phyloP scores from a whole-genome alignment of 2,113 vertebrate species.

The Protobothrops mucrosquamatus region DNA sequence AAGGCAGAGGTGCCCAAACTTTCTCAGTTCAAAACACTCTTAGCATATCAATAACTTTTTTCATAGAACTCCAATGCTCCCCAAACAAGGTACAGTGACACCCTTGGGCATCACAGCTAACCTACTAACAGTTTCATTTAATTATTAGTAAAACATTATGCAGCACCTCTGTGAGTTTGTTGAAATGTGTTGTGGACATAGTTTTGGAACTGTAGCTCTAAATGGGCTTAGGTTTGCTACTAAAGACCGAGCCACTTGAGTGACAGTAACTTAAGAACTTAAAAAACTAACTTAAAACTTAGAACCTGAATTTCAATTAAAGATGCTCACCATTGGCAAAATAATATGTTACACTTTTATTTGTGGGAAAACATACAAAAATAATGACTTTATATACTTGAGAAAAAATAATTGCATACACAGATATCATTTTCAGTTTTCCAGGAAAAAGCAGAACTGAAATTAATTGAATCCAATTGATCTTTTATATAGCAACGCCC shows the following conservation, averaged over 20 bases:
- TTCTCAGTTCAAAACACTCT: not conserved
- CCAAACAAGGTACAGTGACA: not conserved
- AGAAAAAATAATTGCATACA: conserved; percentile 4
- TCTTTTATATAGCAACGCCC: not conserved
- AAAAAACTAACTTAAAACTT: not conserved
- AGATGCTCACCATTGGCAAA: not conserved
- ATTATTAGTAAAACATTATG: not conserved
- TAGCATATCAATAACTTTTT: not conserved
- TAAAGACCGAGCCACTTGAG: not conserved
- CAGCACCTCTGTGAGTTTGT: not conserved
- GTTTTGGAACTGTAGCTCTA: not conserved
- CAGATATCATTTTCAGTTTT: conserved; percentile 18
- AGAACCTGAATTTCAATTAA: not conserved
- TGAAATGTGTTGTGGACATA: not conserved
- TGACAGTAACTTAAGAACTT: not conserved
- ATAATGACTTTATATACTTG: not conserved
- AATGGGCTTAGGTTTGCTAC: not conserved
- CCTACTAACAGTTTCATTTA: not conserved
- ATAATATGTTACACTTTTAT: not conserved
- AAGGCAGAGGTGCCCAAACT: not conserved
- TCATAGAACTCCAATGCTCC: not conserved
- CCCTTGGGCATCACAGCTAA: not conserved
- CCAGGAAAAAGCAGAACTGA: conserved; percentile 51
- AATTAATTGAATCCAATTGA: conserved; percentile 35
- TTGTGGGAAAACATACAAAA: not conserved